phyloP scores from a whole-genome alignment of 2,797 vertebrate species.

The Erethizon dorsatum region DNA sequence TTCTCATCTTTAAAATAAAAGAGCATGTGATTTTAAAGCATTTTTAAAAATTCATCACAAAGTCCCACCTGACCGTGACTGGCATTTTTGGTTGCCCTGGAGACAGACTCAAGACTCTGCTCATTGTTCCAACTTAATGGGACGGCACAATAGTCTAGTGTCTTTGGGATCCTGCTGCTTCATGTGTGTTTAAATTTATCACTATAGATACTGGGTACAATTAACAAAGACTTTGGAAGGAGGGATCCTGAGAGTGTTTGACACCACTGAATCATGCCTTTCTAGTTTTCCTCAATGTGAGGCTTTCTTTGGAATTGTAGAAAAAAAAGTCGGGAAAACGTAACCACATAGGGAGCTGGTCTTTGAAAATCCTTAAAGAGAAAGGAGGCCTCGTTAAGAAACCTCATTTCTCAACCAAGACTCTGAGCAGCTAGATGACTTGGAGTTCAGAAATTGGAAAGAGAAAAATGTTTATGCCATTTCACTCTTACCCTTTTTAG shows the following conservation, averaged over 20 bases:
- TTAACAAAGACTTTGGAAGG: conserved; percentile 89
- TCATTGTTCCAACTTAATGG: conserved; percentile 85
- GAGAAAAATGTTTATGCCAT: background rate
- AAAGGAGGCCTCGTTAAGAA: conserved; percentile 39
- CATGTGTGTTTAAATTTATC: conserved; percentile 89
- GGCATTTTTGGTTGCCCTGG: conserved; percentile 85
- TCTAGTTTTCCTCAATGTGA: conserved; percentile 87
- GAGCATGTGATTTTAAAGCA: conserved; percentile 73
- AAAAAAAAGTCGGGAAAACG: conserved; percentile 62
- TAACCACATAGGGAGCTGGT: conserved; percentile 61
- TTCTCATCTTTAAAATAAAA: conserved; percentile 72
- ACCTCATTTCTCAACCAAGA: conserved; percentile 28
- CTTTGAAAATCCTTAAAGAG: conserved; percentile 66
- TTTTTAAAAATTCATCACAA: conserved; percentile 81
- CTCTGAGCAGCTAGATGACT: background rate
- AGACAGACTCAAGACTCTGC: conserved; percentile 74
- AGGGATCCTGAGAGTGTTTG: conserved; percentile 88
- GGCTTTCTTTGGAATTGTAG: conserved; percentile 85
- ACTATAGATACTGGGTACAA: conserved; percentile 89
- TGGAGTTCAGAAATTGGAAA: background rate
- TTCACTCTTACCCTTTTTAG: background rate
- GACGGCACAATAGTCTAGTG: conserved; percentile 86
- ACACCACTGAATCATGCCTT: conserved; percentile 88
- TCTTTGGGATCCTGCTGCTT: conserved; percentile 84
- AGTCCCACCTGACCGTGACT: conserved; percentile 84